Conservation (phyloP, 2,888 invertebrate species). For the Nomada flava region DNA sequence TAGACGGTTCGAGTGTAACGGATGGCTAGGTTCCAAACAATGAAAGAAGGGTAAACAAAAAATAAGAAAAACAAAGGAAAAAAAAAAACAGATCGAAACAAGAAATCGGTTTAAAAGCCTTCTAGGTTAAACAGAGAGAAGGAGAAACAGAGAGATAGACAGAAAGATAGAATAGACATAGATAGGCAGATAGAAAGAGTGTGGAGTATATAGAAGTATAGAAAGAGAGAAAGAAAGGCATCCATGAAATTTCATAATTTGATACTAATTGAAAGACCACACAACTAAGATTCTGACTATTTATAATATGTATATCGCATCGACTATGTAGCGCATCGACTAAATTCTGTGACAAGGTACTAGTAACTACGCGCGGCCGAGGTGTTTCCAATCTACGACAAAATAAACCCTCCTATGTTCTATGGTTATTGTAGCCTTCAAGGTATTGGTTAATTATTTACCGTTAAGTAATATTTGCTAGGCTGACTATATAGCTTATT, state of each 20-base stretch:
- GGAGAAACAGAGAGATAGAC: slow-evolving; percentile 36
- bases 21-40: slow-evolving; percentile 76
- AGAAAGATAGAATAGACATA: slow-evolving; percentile 29
- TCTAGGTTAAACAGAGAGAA: slow-evolving; percentile 74
- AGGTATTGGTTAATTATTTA: slow-evolving; percentile 81
- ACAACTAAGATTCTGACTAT: slow-evolving; percentile 83
- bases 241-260: slow-evolving; percentile 85
- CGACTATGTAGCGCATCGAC: slow-evolving; percentile 76
- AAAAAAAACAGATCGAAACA: slow-evolving; percentile 36
- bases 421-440: slow-evolving; percentile 81
- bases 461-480: slow-evolving; percentile 81
- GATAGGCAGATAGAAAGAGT: slow-evolving; percentile 30
- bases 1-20: slow-evolving; percentile 70
- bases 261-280: slow-evolving; percentile 83
- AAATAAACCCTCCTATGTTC: slow-evolving; percentile 82
- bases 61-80: slow-evolving; percentile 40
- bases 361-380: slow-evolving; percentile 80
- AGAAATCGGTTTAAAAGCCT: slow-evolving; percentile 75
- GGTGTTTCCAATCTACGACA: slow-evolving; percentile 81
- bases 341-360: slow-evolving; percentile 79
- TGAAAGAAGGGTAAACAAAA: slow-evolving; percentile 65
- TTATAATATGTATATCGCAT: slow-evolving; percentile 80
- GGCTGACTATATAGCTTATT: slow-evolving; percentile 82
- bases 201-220: slow-evolving; percentile 38
- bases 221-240: slow-evolving; percentile 72